Conservation (phyloP, 92 coral and sea anemone genomes). For the Zoanthus solanderi region DNA sequence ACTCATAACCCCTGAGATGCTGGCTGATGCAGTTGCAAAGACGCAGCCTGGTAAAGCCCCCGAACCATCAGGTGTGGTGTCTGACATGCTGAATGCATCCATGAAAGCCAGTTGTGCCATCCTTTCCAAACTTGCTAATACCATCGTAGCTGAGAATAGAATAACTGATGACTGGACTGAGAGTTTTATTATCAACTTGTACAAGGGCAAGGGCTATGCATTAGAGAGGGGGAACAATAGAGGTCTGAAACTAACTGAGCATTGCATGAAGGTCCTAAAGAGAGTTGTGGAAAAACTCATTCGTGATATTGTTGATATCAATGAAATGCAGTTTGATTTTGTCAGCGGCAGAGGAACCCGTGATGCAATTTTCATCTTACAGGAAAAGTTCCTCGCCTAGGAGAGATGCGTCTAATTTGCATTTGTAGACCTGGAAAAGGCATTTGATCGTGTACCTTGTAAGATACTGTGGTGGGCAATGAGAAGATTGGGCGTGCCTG, state of each 20-base stretch:
- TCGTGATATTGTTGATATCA: not conserved
- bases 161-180: not conserved
- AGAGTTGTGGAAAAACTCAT: not conserved
- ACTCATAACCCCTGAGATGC: too few species aligned
- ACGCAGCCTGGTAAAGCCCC: not conserved
- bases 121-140: not conserved
- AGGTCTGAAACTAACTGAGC: not conserved
- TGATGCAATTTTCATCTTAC: not conserved
- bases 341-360: not conserved
- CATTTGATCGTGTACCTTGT: too few species aligned
- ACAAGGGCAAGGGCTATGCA: not conserved
- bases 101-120: not conserved
- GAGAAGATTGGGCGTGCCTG: too few species aligned
- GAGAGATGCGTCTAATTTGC: not conserved
- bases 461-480: too few species aligned
- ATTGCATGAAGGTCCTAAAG: not conserved
- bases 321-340: not conserved
- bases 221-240: not conserved
- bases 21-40: slow-evolving; percentile 24
- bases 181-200: not conserved
- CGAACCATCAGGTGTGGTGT: too few species aligned
- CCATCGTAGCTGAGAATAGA: not conserved
- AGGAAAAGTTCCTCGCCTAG: not conserved
- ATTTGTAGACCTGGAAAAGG: too few species aligned
- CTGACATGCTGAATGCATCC: not conserved